phyloP scores from a whole-genome alignment of 1,140 invertebrate species.

The Dendrolimus kikuchii region DNA sequence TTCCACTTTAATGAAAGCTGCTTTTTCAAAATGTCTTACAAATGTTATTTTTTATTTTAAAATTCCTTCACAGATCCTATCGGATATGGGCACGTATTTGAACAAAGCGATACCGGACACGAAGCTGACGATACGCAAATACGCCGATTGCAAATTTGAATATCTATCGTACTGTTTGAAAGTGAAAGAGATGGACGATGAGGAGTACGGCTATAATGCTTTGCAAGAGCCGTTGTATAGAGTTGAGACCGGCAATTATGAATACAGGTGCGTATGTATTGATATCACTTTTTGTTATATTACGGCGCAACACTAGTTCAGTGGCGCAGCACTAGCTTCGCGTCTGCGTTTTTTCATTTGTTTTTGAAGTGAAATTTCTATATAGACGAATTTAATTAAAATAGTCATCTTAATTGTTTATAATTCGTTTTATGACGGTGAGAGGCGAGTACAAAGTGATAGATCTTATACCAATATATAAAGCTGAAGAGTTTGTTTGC shows the following conservation, averaged over 20 bases:
- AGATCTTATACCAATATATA: too few relatives aligned
- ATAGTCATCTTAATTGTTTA: too few relatives aligned
- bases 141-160: conserved; percentile 98
- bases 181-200: conserved; percentile 98
- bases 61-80: conserved; percentile 78
- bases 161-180: conserved; percentile 99
- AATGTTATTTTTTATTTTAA: background rate
- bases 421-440: too few relatives aligned
- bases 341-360: too few relatives aligned
- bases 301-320: too few relatives aligned
- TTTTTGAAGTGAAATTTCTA: too few relatives aligned
- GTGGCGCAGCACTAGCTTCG: too few relatives aligned
- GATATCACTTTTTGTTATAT: background rate
- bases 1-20: too few relatives aligned
- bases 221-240: conserved; percentile 97
- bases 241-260: conserved; percentile 99
- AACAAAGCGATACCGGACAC: conserved; percentile 99
- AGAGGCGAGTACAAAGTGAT: too few relatives aligned
- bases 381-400: too few relatives aligned
- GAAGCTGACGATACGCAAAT: conserved; percentile 96
- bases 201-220: conserved; percentile 94
- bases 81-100: conserved; percentile 95
- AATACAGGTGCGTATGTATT: conserved; percentile 83
- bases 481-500: too few relatives aligned
- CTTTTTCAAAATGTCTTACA: too few relatives aligned